phyloP scores from a whole-genome alignment of 2,888 invertebrate species.

The Drosophila demipolita region DNA sequence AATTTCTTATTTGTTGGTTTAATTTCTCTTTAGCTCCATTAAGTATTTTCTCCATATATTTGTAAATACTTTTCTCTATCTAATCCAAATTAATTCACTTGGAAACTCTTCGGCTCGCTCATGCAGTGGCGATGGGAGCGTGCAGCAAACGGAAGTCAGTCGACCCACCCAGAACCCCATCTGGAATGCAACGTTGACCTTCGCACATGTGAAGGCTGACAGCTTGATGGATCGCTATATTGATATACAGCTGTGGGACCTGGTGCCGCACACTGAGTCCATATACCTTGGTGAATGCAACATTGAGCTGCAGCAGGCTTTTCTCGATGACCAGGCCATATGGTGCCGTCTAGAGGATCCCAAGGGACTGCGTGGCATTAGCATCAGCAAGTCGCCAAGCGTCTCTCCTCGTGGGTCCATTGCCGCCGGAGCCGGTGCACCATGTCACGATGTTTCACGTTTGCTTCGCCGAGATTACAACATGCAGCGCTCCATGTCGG shows the following conservation, averaged over 20 bases:
- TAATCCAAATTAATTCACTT: background rate
- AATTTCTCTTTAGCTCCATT: background rate
- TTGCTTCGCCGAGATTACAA: slow-evolving; percentile 90
- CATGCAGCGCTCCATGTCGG: slow-evolving; percentile 91
- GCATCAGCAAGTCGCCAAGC: slow-evolving; percentile 89
- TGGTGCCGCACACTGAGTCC: slow-evolving; percentile 92
- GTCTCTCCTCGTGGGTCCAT: slow-evolving; percentile 92
- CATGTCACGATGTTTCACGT: slow-evolving; percentile 88
- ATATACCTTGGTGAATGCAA: slow-evolving; percentile 93
- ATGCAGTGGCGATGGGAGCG: slow-evolving; percentile 89
- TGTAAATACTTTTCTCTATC: background rate
- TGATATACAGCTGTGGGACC: slow-evolving; percentile 95
- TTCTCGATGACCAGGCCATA: slow-evolving; percentile 94
- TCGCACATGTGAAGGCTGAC: slow-evolving; percentile 92
- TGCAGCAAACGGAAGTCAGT: slow-evolving; percentile 93
- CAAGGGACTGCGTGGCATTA: slow-evolving; percentile 87
- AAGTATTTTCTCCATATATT: background rate
- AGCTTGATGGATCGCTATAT: slow-evolving; percentile 92
- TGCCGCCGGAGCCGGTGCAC: slow-evolving; percentile 86
- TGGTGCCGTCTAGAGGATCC: slow-evolving; percentile 96
- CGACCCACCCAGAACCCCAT: slow-evolving; percentile 95
- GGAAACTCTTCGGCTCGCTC: background rate
- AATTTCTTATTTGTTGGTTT: background rate
- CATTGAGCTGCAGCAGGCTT: slow-evolving; percentile 89
- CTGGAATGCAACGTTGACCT: slow-evolving; percentile 96